A percentile compares a stretch with the other conserved stretches of the same genome.
Conservation (phyloP, 64 coral and sea anemone species). For the Stichodactyla mertensii region DNA sequence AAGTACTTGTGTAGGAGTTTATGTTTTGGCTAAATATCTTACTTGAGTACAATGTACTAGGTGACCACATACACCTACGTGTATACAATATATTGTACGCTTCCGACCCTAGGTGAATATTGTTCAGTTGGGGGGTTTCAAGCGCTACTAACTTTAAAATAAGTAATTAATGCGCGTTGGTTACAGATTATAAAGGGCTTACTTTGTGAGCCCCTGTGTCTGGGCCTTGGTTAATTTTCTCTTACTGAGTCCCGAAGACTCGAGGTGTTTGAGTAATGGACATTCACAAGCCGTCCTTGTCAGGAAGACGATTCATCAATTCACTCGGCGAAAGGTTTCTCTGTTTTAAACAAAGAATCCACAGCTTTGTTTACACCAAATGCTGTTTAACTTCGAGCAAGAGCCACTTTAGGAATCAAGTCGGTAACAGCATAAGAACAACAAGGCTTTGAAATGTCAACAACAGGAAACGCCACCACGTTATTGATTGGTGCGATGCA, state of each 20-base stretch:
- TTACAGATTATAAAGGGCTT: neutral
- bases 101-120: neutral
- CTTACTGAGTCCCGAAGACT: neutral
- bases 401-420: neutral
- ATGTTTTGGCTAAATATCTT: slow-evolving; percentile 3
- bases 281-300: neutral
- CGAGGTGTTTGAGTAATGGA: neutral
- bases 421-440: neutral
- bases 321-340: neutral
- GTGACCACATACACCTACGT: neutral
- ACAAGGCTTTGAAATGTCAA: slow-evolving; percentile 11
- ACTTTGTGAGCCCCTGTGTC: neutral
- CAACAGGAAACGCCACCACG: neutral
- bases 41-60: neutral
- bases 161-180: neutral
- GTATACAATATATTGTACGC: neutral
- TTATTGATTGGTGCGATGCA: neutral
- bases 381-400: neutral
- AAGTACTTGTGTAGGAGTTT: neutral
- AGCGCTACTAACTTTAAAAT: neutral
- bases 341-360: neutral
- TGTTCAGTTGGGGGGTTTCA: neutral
- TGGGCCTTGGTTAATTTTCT: neutral
- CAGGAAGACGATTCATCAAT: neutral
- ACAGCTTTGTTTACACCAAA: slow-evolving; percentile 2